Percentiles rank a stretch among this genome's conserved stretches.
Conservation (phyloP, 1,140 invertebrate species). For the Magallana angulata region DNA sequence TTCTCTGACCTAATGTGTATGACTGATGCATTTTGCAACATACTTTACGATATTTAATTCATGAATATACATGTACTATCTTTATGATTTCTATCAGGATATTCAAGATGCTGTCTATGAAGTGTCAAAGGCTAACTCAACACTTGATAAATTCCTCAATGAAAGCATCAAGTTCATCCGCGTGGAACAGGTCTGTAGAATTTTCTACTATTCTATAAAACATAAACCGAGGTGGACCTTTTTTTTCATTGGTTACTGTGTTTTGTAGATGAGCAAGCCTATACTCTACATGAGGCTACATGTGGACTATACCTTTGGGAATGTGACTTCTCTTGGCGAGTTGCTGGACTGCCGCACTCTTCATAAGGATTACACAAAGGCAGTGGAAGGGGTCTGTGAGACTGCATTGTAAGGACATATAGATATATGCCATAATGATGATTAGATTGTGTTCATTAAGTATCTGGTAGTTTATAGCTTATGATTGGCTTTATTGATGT, state of each 20-base stretch:
- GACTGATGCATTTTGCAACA: too few species aligned
- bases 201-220: too few species aligned
- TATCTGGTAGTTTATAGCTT: neutral
- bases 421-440: neutral
- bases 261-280: slow-evolving; percentile 54
- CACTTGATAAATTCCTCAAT: slow-evolving; percentile 54
- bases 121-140: slow-evolving; percentile 54
- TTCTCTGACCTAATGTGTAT: too few species aligned
- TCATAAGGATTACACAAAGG: slow-evolving; percentile 65
- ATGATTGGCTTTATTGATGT: neutral
- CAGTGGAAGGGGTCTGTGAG: slow-evolving; percentile 65
- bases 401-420: slow-evolving; percentile 65
- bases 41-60: neutral
- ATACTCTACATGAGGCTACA: slow-evolving; percentile 58
- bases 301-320: slow-evolving; percentile 65
- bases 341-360: slow-evolving; percentile 66
- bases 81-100: slow-evolving; percentile 41
- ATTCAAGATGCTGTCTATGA: slow-evolving; percentile 59
- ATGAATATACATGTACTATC: neutral
- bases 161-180: slow-evolving; percentile 28
- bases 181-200: slow-evolving; percentile 18
- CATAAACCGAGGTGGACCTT: too few species aligned
- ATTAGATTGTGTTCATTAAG: neutral
- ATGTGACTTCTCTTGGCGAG: slow-evolving; percentile 64
- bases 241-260: slow-evolving; percentile 43